phyloP scores from a whole-genome alignment of 1,140 invertebrate genomes.

The Calephelis virginiensis region DNA sequence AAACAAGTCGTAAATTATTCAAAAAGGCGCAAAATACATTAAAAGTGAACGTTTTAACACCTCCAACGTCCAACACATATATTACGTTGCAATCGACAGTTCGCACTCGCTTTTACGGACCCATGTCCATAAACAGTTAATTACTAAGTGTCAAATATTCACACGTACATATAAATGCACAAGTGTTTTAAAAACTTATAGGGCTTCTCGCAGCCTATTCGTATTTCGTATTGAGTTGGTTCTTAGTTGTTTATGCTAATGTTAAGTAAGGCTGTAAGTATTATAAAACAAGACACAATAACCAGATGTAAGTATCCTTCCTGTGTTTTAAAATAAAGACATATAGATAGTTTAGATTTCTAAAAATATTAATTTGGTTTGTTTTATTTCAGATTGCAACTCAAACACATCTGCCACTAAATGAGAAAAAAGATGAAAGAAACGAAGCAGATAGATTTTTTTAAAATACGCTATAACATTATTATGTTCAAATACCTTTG shows the following conservation, averaged over 20 bases:
- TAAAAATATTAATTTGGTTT: too few relatives aligned
- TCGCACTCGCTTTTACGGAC: slow-evolving; percentile 37
- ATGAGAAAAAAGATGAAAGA: too few relatives aligned
- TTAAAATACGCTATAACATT: too few relatives aligned
- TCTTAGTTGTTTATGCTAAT: background rate
- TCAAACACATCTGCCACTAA: too few relatives aligned
- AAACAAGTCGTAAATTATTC: slow-evolving; percentile 36
- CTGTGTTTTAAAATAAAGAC: too few relatives aligned
- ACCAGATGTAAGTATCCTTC: too few relatives aligned
- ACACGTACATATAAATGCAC: slow-evolving; percentile 3
- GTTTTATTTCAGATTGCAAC: too few relatives aligned
- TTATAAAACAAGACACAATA: too few relatives aligned
- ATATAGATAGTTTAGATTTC: too few relatives aligned
- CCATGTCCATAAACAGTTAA: slow-evolving; percentile 36
- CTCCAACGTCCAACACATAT: slow-evolving; percentile 22
- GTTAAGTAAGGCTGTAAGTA: background rate
- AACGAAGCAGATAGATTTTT: too few relatives aligned
- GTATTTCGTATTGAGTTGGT: background rate
- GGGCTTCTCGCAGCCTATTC: background rate
- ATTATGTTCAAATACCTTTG: too few relatives aligned
- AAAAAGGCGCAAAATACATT: slow-evolving; percentile 35
- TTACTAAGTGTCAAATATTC: slow-evolving; percentile 28
- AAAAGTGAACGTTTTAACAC: slow-evolving; percentile 40
- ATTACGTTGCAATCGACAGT: slow-evolving; percentile 31
- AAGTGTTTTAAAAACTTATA: background rate